phyloP scores from a whole-genome alignment of 2,113 vertebrate species.

The Pristiophorus japonicus region DNA sequence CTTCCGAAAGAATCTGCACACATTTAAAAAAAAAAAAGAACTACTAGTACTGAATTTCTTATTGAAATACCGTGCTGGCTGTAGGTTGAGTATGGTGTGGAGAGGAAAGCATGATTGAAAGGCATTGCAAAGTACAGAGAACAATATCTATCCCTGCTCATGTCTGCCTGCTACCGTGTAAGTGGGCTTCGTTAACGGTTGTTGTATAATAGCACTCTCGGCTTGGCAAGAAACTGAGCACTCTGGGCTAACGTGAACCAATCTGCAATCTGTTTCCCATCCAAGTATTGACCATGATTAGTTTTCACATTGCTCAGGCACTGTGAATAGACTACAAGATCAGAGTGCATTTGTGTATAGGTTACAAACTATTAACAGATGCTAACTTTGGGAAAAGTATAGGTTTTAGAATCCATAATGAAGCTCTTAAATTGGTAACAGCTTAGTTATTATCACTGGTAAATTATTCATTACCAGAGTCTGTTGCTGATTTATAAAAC shows the following conservation, averaged over 20 bases:
- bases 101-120: neutral
- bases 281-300: neutral
- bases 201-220: neutral
- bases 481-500: slow-evolving; percentile 10
- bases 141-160: neutral
- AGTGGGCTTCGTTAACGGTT: neutral
- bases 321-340: neutral
- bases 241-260: neutral
- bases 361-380: neutral
- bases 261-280: neutral
- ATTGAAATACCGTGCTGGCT: neutral
- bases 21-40: neutral
- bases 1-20: neutral
- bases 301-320: neutral
- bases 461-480: neutral
- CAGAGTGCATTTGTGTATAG: neutral
- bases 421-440: neutral
- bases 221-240: neutral
- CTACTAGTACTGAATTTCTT: neutral
- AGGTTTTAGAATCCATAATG: neutral
- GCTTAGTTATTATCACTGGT: neutral
- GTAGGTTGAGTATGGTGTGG: neutral
- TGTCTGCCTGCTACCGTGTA: no score
- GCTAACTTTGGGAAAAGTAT: neutral
- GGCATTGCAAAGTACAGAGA: neutral